phyloP scores from a whole-genome alignment of 2,797 vertebrate species.

The Salarias fasciatus region DNA sequence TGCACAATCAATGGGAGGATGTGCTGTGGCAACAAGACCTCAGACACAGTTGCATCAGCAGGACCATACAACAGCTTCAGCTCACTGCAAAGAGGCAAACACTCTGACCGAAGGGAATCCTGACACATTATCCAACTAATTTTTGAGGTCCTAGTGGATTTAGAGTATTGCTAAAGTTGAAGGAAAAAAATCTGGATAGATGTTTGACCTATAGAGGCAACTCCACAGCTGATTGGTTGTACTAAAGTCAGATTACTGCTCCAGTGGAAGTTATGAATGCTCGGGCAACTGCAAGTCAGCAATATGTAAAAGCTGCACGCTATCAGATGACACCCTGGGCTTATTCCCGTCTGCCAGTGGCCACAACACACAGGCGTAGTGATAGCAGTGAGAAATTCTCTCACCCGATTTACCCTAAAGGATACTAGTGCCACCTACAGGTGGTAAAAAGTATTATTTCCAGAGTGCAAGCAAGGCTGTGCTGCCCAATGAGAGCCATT shows the following conservation, averaged over 20 bases:
- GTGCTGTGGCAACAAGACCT: conserved; percentile 69
- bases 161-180: too few species aligned
- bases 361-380: conserved; percentile 34
- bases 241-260: conserved; percentile 24
- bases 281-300: conserved; percentile 35
- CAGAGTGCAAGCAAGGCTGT: neutral
- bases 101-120: neutral
- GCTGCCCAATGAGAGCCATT: neutral
- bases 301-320: conserved; percentile 37
- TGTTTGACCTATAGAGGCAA: neutral
- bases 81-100: conserved; percentile 31
- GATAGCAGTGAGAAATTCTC: neutral
- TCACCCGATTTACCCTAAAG: neutral
- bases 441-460: neutral
- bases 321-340: conserved; percentile 45
- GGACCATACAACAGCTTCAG: conserved; percentile 28
- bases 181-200: neutral
- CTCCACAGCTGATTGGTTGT: neutral
- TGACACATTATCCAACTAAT: conserved; percentile 3
- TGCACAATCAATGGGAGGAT: conserved; percentile 67
- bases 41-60: conserved; percentile 61
- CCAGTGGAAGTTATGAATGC: conserved; percentile 23
- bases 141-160: neutral
- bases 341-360: conserved; percentile 45
- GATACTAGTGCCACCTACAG: conserved; percentile 67